These are phyloP conservation scores for Parasteatoda lunata DNA, from an alignment of 2,888 invertebrate species.

Conservation along the genomic window DNA sequence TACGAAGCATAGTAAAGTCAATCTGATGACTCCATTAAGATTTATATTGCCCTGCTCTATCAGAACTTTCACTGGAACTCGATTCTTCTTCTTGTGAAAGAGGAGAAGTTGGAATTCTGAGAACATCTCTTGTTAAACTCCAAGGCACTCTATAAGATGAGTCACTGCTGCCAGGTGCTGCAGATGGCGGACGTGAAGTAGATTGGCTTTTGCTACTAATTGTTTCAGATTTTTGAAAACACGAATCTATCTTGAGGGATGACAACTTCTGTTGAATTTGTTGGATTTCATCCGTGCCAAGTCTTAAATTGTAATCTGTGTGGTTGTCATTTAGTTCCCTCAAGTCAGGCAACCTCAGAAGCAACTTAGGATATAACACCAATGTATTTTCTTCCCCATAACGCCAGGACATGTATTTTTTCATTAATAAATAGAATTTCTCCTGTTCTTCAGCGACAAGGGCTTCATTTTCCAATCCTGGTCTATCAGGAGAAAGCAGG, in stretches of 20 bases:
- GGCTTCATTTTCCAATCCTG: slow-evolving; percentile 72
- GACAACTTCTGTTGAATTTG: slow-evolving; percentile 72
- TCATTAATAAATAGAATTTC: slow-evolving; percentile 71
- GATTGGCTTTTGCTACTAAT: background rate
- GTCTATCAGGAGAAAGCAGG: slow-evolving; percentile 75
- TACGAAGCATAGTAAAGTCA: too few relatives aligned
- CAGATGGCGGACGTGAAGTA: background rate
- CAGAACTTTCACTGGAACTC: slow-evolving; percentile 69
- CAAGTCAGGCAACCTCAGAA: slow-evolving; percentile 75
- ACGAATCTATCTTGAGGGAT: slow-evolving; percentile 71
- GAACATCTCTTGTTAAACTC: slow-evolving; percentile 58
- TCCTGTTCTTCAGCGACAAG: slow-evolving; percentile 74
- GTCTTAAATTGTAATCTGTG: slow-evolving; percentile 72
- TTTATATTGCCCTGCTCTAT: slow-evolving; percentile 45
- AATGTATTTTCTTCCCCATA: slow-evolving; percentile 73
- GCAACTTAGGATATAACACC: slow-evolving; percentile 74
- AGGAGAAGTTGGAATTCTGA: slow-evolving; percentile 62
- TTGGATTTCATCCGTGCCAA: slow-evolving; percentile 72
- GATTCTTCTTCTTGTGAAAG: slow-evolving; percentile 66
- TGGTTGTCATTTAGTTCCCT: slow-evolving; percentile 74
- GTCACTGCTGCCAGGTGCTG: slow-evolving; percentile 22
- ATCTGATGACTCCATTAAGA: background rate
- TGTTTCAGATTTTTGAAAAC: slow-evolving; percentile 36
- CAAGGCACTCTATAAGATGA: slow-evolving; percentile 29
- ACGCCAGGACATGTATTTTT: slow-evolving; percentile 73